Conservation (phyloP, 2,113 vertebrate species). For the Tetraodon nigroviridis region DNA sequence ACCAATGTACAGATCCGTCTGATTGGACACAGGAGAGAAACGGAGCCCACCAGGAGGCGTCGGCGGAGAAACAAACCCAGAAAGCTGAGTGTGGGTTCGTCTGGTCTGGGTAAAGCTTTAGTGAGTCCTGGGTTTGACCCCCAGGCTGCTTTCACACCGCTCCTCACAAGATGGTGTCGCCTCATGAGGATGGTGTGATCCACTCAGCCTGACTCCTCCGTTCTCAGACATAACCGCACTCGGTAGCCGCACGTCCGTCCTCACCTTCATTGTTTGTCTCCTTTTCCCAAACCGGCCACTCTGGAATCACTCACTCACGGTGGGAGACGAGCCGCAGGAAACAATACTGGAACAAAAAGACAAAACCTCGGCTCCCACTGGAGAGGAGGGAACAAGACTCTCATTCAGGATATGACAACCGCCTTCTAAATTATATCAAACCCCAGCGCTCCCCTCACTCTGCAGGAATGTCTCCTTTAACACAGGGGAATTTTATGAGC, state of each 20-base stretch:
- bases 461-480: conserved; percentile 52
- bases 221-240: too few relatives aligned
- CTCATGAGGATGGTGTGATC: too few relatives aligned
- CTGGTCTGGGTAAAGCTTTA: too few relatives aligned
- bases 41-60: too few relatives aligned
- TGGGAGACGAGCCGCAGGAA: conserved; percentile 21
- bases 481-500: conserved; percentile 54
- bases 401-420: conserved; percentile 56
- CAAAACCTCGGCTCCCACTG: conserved; percentile 23
- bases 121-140: too few relatives aligned
- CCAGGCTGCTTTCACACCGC: too few relatives aligned
- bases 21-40: too few relatives aligned
- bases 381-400: neutral
- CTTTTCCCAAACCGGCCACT: conserved; percentile 5
- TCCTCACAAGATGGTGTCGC: too few relatives aligned
- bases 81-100: too few relatives aligned
- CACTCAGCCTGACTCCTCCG: too few relatives aligned
- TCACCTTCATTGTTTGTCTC: conserved; percentile 9
- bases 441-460: conserved; percentile 20
- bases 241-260: neutral
- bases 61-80: too few relatives aligned
- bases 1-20: too few relatives aligned
- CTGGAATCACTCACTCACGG: conserved; percentile 10
- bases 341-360: conserved; percentile 21
- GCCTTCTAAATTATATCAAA: conserved; percentile 63